phyloP scores from a whole-genome alignment of 2,888 invertebrate genomes.

The Eupithecia subumbrata region DNA sequence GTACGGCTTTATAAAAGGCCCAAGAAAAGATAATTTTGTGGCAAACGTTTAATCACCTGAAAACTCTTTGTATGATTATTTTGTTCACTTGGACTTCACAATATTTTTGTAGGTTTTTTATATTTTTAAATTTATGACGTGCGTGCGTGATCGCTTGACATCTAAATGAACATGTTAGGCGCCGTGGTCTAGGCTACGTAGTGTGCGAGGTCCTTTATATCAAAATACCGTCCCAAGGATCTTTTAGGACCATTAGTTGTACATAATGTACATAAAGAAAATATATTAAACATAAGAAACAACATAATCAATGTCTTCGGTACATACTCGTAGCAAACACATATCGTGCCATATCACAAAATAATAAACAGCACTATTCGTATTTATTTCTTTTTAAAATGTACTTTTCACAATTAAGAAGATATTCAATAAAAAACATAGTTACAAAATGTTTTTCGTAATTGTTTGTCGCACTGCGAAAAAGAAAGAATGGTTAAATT shows the following conservation, averaged over 20 bases:
- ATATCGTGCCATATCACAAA: slow-evolving; percentile 32
- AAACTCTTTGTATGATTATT: not conserved
- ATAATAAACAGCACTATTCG: not conserved
- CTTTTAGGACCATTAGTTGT: slow-evolving; percentile 68
- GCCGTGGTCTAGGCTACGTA: not conserved
- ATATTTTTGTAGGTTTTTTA: not conserved
- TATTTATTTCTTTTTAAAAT: not conserved
- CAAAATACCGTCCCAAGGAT: slow-evolving; percentile 67
- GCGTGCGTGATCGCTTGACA: not conserved
- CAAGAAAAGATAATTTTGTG: not conserved
- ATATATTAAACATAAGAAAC: slow-evolving; percentile 32
- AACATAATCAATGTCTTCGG: slow-evolving; percentile 36
- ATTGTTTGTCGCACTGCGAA: slow-evolving; percentile 2
- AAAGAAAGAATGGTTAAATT: not conserved
- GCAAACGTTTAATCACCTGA: not conserved
- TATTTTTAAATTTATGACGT: too few species aligned
- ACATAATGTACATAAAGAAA: slow-evolving; percentile 58
- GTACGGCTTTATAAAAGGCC: too few species aligned
- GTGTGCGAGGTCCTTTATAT: slow-evolving; percentile 7
- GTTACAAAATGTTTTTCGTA: not conserved
- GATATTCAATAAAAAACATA: not conserved
- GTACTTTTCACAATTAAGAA: not conserved
- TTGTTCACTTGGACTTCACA: not conserved
- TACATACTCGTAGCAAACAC: slow-evolving; percentile 18
- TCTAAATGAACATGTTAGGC: not conserved